Percentiles rank a stretch among this genome's conserved stretches.
Conservation (phyloP, 2,113 vertebrate species). For the Tinamus guttatus region DNA sequence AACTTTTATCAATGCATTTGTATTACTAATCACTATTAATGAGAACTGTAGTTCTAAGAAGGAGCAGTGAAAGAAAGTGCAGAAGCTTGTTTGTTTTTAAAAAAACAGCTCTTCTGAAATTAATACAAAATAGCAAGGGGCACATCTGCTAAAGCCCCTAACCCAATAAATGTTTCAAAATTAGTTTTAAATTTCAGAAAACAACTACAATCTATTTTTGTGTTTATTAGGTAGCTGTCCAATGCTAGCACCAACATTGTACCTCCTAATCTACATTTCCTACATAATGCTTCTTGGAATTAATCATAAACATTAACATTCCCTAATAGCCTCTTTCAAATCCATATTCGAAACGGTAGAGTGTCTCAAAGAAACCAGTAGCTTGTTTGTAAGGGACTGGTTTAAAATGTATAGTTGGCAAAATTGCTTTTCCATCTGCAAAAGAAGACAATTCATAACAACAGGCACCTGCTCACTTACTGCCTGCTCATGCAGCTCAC, state of each 20-base stretch:
- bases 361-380: too few relatives aligned
- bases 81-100: background rate
- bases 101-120: background rate
- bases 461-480: background rate
- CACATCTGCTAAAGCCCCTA: background rate
- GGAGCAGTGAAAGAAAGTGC: background rate
- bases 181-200: background rate
- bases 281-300: background rate
- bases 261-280: background rate
- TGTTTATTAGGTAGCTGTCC: background rate
- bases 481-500: background rate
- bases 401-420: background rate
- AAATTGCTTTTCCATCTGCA: background rate
- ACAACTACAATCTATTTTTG: background rate
- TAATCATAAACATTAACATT: background rate
- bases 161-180: background rate
- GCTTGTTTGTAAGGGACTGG: too few relatives aligned
- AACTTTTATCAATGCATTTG: background rate
- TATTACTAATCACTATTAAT: background rate
- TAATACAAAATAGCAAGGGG: background rate
- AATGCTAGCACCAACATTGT: background rate
- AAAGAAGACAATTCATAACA: background rate
- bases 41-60: background rate
- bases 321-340: background rate
- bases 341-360: background rate